These are phyloP conservation scores for Spondyliosoma cantharus DNA, from an alignment of 2,797 vertebrate species.

Conservation along the genomic window DNA sequence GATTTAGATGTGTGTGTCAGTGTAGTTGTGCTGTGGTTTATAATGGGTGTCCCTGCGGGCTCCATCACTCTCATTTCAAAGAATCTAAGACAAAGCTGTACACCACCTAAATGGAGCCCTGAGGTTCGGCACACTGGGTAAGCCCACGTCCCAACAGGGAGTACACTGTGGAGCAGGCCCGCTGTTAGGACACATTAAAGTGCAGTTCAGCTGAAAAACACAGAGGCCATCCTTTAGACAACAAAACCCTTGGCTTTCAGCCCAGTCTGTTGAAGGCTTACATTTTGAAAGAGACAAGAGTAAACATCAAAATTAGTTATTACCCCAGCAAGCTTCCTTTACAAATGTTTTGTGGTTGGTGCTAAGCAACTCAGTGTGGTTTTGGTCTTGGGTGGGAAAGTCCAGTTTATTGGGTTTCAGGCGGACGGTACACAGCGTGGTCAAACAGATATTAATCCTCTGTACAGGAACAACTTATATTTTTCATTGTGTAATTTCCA, in stretches of 20 bases:
- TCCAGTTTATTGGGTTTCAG: conserved; percentile 45
- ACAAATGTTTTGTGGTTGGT: conserved; percentile 59
- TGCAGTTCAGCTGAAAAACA: conserved; percentile 35
- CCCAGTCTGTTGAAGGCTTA: conserved; percentile 44
- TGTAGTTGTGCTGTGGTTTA: conserved; percentile 18
- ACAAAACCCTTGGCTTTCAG: conserved; percentile 62
- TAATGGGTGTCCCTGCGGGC: conserved; percentile 10
- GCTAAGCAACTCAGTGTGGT: conserved; percentile 38
- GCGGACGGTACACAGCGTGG: neutral
- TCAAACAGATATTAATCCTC: conserved; percentile 32
- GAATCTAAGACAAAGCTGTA: conserved; percentile 43
- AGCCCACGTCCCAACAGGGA: conserved; percentile 40
- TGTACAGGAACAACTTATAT: conserved; percentile 21
- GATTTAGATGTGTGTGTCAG: conserved; percentile 32
- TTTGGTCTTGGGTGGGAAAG: conserved; percentile 56
- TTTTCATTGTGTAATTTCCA: conserved; percentile 34
- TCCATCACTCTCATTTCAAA: conserved; percentile 49
- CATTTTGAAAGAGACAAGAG: conserved; percentile 54
- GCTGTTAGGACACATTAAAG: conserved; percentile 46
- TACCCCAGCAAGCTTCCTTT: conserved; percentile 46
- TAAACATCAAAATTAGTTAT: conserved; percentile 66
- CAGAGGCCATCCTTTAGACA: conserved; percentile 46
- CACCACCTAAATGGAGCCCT: conserved; percentile 48
- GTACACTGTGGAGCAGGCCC: conserved; percentile 35
- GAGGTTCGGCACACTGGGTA: conserved; percentile 29